Conservation (phyloP, 2,888 invertebrate species). For the Allacma fusca region DNA sequence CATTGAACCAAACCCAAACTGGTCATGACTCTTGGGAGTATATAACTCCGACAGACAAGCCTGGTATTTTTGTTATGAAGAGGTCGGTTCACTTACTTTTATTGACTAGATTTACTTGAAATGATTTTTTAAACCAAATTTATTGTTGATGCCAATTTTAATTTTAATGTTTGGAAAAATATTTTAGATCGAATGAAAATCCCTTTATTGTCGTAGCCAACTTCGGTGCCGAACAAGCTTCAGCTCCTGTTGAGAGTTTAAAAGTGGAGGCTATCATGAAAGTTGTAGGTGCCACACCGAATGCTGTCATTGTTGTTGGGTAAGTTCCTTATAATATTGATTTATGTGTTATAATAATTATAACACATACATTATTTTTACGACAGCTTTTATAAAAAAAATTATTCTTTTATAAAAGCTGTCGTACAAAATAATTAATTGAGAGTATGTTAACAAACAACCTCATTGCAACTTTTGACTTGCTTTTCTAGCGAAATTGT, state of each 20-base stretch:
- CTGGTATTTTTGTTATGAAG: constrained; percentile 29
- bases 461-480: too few species aligned
- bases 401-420: too few species aligned
- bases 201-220: constrained; percentile 34
- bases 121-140: too few species aligned
- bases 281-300: constrained; percentile 35
- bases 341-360: too few species aligned
- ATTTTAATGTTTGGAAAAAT: neutral
- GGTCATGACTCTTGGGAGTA: constrained; percentile 5
- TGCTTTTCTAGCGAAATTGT: too few species aligned
- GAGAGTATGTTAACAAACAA: too few species aligned
- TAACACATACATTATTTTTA: too few species aligned
- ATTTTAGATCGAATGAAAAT: constrained; percentile 5
- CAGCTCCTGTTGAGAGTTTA: constrained; percentile 7
- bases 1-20: neutral
- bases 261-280: neutral
- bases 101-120: too few species aligned
- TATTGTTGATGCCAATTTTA: neutral
- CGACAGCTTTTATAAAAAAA: too few species aligned
- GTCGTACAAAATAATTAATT: too few species aligned
- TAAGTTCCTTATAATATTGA: neutral
- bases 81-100: neutral
- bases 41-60: neutral
- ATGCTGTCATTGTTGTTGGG: neutral
- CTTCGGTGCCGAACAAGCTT: constrained; percentile 27